phyloP scores from a whole-genome alignment of 2,113 vertebrate species.

The Shinisaurus crocodilurus region DNA sequence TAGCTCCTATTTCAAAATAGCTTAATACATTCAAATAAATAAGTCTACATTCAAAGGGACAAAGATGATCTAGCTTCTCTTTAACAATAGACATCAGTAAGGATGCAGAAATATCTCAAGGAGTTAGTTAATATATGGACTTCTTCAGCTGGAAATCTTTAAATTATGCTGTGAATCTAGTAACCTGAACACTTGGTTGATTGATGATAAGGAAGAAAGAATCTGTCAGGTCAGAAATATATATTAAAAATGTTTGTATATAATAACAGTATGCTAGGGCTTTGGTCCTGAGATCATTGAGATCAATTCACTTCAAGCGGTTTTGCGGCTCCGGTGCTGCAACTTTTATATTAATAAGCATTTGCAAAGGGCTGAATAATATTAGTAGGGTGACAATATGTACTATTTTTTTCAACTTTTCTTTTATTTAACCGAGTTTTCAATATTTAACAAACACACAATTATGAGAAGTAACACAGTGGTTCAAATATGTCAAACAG shows the following conservation, averaged over 20 bases:
- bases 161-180: fast-evolving
- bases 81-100: neutral
- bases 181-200: neutral
- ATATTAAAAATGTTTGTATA: neutral
- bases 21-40: constrained; percentile 19
- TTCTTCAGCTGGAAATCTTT: constrained; percentile 1
- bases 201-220: neutral
- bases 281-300: neutral
- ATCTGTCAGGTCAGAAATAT: neutral
- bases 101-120: constrained; percentile 2
- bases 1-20: constrained; percentile 7
- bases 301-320: neutral
- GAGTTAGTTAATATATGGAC: neutral
- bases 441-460: neutral
- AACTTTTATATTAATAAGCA: neutral
- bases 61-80: neutral
- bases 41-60: neutral
- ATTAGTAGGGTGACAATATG: neutral
- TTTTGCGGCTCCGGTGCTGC: neutral
- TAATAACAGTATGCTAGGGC: neutral
- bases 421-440: neutral
- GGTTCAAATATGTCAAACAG: neutral
- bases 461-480: neutral
- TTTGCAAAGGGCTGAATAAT: neutral
- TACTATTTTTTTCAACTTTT: neutral